Percentiles rank a stretch among this genome's conserved stretches.
Conservation (phyloP, 2,888 invertebrate species). For the Nomada ferruginata region DNA sequence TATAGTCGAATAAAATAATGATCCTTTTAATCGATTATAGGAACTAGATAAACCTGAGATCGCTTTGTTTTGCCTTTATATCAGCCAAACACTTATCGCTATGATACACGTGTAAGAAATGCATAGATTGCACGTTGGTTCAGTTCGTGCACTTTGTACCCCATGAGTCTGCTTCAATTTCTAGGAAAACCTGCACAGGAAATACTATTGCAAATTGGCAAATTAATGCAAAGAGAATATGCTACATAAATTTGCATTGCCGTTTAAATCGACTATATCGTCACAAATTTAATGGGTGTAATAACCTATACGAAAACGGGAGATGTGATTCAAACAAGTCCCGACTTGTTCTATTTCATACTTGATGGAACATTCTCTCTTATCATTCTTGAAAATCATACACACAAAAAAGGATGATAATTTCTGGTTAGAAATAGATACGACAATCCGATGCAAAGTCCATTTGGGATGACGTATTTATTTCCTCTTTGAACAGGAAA, state of each 20-base stretch:
- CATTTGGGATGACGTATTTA: constrained; percentile 21
- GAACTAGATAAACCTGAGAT: background rate
- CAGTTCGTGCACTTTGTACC: constrained; percentile 49
- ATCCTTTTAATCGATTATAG: background rate
- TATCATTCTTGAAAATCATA: background rate
- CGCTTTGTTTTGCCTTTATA: constrained; percentile 2
- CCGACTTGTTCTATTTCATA: background rate
- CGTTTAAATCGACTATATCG: background rate
- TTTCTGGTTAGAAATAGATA: background rate
- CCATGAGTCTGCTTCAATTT: constrained; percentile 9
- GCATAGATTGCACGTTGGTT: constrained; percentile 42
- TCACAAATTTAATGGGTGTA: background rate
- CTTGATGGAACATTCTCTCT: background rate
- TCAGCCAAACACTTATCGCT: constrained; percentile 5
- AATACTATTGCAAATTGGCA: background rate
- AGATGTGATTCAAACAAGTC: background rate
- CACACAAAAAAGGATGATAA: constrained; percentile 19
- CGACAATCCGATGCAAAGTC: constrained; percentile 49
- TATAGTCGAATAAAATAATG: background rate
- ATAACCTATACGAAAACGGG: constrained; percentile 1
- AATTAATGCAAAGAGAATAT: background rate
- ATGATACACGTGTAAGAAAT: constrained; percentile 22
- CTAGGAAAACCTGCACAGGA: background rate
- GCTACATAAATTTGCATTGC: background rate
- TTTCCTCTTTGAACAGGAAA: constrained; percentile 21